A percentile compares a stretch with the other conserved stretches of the same genome.
phyloP scores from a whole-genome alignment of 1,140 invertebrate species.

The Aphelenchoides fujianensis region DNA sequence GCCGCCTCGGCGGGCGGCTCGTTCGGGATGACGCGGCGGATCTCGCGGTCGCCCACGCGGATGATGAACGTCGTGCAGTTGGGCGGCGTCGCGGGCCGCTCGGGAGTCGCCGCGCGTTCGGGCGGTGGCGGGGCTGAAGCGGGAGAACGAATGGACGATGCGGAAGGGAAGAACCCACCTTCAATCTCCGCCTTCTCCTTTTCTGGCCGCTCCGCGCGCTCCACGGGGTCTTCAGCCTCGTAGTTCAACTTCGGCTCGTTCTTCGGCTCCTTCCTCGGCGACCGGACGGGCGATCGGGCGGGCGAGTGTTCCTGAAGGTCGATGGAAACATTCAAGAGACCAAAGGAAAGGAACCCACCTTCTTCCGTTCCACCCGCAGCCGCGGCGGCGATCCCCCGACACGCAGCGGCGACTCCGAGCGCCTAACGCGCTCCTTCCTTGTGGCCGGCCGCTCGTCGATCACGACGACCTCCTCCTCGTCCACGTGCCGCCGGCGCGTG shows the following conservation, averaged over 20 bases:
- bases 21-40: not conserved
- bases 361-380: not conserved
- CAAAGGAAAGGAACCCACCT: not conserved
- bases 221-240: not conserved
- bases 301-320: not conserved
- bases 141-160: not conserved
- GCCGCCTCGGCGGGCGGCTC: not conserved
- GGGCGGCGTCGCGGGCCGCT: not conserved
- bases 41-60: constrained; percentile 3
- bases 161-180: not conserved
- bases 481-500: not conserved
- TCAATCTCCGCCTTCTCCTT: not conserved
- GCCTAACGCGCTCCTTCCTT: not conserved
- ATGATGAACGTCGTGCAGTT: constrained; percentile 16
- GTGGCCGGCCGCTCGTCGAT: not conserved
- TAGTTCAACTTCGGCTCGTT: not conserved
- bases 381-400: not conserved
- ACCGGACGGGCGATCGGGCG: not conserved
- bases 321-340: not conserved
- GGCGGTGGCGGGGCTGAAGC: not conserved
- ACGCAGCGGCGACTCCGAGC: not conserved
- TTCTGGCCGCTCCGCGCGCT: not conserved
- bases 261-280: not conserved
- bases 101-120: not conserved
- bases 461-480: not conserved